phyloP scores from a whole-genome alignment of 2,888 invertebrate genomes.

The Ophion ellenae region DNA sequence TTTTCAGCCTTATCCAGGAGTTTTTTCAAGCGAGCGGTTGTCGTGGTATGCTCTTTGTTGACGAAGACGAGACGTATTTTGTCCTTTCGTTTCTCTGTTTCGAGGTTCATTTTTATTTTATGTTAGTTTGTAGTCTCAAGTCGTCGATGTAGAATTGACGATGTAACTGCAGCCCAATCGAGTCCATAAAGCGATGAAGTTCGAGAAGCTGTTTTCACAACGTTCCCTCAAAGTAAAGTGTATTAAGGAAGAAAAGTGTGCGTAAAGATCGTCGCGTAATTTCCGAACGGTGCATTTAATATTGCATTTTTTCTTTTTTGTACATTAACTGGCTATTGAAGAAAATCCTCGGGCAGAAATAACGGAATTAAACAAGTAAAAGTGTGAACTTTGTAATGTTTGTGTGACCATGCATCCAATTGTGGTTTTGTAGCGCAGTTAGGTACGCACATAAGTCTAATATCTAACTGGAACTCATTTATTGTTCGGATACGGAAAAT shows the following conservation, averaged over 20 bases:
- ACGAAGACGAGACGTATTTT: conserved; percentile 69
- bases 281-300: too few relatives aligned
- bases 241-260: background rate
- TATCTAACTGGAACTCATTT: too few relatives aligned
- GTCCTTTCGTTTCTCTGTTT: conserved; percentile 58
- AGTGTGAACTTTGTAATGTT: too few relatives aligned
- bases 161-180: background rate
- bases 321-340: too few relatives aligned
- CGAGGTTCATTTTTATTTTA: background rate
- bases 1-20: conserved; percentile 71
- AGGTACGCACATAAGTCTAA: too few relatives aligned
- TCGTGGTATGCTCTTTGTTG: conserved; percentile 71
- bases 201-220: background rate
- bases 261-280: too few relatives aligned
- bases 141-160: background rate
- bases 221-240: background rate
- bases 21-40: conserved; percentile 66
- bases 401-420: too few relatives aligned
- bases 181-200: background rate
- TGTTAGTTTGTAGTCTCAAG: conserved; percentile 18
- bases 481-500: too few relatives aligned
- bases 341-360: too few relatives aligned
- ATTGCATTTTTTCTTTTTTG: too few relatives aligned
- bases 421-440: too few relatives aligned
- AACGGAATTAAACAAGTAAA: too few relatives aligned